Evolutionary conservation across 2,113 vertebrate species (phyloP).

Genomic region (Lycocorax pyrrhopterus): DNA sequence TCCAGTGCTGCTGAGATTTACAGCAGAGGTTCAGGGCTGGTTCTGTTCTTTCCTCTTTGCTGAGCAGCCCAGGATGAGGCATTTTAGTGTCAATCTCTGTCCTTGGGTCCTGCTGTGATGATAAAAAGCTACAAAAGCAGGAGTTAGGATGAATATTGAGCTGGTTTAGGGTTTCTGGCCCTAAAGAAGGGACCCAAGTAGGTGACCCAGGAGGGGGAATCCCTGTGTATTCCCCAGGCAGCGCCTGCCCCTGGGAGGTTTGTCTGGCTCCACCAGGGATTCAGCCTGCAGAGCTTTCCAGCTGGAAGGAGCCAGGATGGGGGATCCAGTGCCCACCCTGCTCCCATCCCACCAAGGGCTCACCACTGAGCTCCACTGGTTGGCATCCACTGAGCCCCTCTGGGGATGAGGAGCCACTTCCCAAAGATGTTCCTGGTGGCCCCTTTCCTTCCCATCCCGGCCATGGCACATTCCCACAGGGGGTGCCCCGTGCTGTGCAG

Average conservation of each 20-base stretch:
- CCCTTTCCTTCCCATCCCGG: not conserved
- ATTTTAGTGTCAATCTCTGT: not conserved
- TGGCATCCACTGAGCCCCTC: not conserved
- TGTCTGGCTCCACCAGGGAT: not conserved
- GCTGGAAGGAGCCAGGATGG: not conserved
- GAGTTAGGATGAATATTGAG: not conserved
- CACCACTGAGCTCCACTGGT: not conserved
- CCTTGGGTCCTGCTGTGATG: not conserved
- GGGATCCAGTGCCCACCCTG: not conserved
- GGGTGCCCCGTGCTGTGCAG: not conserved
- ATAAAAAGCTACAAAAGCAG: not conserved
- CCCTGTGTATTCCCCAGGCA: not conserved
- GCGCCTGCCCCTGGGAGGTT: not conserved
- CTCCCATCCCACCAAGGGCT: not conserved
- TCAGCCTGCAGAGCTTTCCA: not conserved
- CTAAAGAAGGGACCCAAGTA: not conserved
- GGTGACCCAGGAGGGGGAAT: not conserved
- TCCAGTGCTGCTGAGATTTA: fast-evolving
- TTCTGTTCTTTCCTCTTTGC: not conserved
- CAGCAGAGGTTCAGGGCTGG: not conserved
- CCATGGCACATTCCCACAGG: fast-evolving
- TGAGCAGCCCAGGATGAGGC: not conserved
- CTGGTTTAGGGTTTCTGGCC: not conserved
- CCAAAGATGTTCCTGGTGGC: fast-evolving
- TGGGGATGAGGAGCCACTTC: not conserved